Evolutionary conservation across 1,140 invertebrate genomes (phyloP).

Genomic region (Drosophila takahashii): DNA sequence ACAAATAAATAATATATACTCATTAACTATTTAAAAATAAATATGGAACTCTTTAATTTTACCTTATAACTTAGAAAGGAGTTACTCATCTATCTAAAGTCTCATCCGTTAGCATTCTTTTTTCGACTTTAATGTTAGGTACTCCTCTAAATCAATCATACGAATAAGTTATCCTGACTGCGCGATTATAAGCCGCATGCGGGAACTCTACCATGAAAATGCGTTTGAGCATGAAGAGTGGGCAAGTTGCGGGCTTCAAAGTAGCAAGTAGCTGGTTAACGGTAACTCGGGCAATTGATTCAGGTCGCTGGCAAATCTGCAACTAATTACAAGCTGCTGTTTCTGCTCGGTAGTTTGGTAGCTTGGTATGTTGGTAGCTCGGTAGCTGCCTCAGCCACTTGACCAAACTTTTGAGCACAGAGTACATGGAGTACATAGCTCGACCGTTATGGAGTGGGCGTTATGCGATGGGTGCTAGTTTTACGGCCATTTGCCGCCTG

Average conservation of each 20-base stretch:
- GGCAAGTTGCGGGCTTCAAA: constrained; percentile 8
- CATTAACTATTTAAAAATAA: no score
- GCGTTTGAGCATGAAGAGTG: constrained; percentile 45
- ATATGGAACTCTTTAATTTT: no score
- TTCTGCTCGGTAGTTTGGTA: constrained; percentile 8
- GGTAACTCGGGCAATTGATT: constrained; percentile 67
- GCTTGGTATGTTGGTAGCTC: constrained; percentile 10
- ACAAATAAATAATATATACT: no score
- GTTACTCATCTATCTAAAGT: neutral
- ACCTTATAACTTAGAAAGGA: neutral
- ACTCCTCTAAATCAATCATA: constrained; percentile 2
- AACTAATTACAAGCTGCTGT: constrained; percentile 60
- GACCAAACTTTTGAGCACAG: neutral
- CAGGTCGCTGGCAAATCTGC: constrained; percentile 60
- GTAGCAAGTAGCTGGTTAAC: constrained; percentile 32
- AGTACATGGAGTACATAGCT: neutral
- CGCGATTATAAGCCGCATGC: constrained; percentile 46
- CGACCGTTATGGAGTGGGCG: constrained; percentile 40
- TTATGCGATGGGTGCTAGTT: constrained; percentile 34
- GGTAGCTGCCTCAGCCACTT: constrained; percentile 32
- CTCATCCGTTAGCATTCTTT: neutral
- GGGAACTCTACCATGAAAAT: constrained; percentile 50
- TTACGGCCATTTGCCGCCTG: constrained; percentile 40
- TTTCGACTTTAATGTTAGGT: neutral
- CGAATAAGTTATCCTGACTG: neutral